Evolutionary conservation across 2,113 vertebrate genomes (phyloP).

Genomic region (Epinephelus lanceolatus): DNA sequence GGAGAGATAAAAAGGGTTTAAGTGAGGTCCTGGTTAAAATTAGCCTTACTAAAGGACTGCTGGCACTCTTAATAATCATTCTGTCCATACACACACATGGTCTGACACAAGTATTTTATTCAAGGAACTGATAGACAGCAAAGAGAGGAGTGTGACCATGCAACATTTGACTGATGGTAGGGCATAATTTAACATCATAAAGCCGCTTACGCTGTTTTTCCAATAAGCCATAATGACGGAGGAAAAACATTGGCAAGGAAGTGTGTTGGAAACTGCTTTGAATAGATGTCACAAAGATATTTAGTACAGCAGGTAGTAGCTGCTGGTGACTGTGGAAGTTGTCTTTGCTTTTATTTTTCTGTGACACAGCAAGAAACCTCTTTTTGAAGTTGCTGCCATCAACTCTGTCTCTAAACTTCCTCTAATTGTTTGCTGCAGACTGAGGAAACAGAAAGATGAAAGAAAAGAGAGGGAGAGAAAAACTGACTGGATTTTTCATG

Average conservation of each 20-base stretch:
- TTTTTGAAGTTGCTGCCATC: conserved; percentile 31
- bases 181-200: neutral
- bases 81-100: neutral
- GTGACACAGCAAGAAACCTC: neutral
- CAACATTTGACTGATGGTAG: neutral
- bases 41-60: neutral
- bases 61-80: conserved; percentile 3
- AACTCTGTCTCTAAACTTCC: neutral
- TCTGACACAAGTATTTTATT: neutral
- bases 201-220: neutral
- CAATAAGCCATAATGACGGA: neutral
- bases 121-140: neutral
- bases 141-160: neutral
- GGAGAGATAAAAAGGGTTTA: conserved; percentile 25
- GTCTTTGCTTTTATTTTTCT: conserved; percentile 10
- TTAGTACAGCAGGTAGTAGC: neutral
- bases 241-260: neutral
- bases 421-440: conserved; percentile 33
- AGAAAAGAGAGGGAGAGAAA: neutral
- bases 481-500: neutral
- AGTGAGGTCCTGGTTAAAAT: conserved; percentile 14
- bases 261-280: neutral
- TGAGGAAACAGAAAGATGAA: conserved; percentile 9
- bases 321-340: neutral
- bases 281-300: neutral